Evolutionary conservation across 2,113 vertebrate genomes (phyloP).

Genomic region (Rhombomys opimus): DNA sequence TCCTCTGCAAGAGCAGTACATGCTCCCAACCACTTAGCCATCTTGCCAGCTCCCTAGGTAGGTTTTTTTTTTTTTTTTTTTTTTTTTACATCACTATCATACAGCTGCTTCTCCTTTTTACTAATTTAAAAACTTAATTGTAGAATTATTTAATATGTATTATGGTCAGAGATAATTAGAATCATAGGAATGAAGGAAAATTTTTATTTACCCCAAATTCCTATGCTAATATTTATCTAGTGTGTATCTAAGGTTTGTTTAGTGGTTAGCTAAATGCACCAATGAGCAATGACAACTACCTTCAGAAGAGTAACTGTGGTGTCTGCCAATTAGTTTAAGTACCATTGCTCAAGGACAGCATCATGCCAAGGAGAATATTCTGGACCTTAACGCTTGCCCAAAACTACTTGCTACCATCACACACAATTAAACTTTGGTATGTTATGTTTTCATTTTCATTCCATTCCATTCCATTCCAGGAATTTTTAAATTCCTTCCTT

Average conservation of each 20-base stretch:
- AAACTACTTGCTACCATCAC: slow-evolving; percentile 5
- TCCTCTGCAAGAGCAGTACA: neutral
- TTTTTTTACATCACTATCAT: neutral
- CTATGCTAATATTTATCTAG: neutral
- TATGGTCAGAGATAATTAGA: neutral
- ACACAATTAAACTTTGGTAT: slow-evolving; percentile 22
- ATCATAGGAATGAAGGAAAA: neutral
- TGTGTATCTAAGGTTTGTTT: neutral
- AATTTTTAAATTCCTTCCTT: neutral
- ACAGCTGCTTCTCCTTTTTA: neutral
- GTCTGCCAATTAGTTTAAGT: neutral
- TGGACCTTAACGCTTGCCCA: neutral
- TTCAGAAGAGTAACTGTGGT: slow-evolving; percentile 4
- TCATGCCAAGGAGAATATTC: slow-evolving; percentile 15
- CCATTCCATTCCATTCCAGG: neutral
- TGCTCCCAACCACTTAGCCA: neutral
- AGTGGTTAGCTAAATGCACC: neutral
- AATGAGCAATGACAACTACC: neutral
- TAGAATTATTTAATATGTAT: slow-evolving; percentile 35
- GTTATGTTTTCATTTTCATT: neutral
- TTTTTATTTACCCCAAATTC: slow-evolving; percentile 40
- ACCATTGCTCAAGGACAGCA: neutral
- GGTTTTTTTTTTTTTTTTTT: neutral
- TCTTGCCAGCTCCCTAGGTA: neutral
- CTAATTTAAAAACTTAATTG: slow-evolving; percentile 1